phyloP scores from a whole-genome alignment of 2,113 vertebrate species.

The Axis porcinus region DNA sequence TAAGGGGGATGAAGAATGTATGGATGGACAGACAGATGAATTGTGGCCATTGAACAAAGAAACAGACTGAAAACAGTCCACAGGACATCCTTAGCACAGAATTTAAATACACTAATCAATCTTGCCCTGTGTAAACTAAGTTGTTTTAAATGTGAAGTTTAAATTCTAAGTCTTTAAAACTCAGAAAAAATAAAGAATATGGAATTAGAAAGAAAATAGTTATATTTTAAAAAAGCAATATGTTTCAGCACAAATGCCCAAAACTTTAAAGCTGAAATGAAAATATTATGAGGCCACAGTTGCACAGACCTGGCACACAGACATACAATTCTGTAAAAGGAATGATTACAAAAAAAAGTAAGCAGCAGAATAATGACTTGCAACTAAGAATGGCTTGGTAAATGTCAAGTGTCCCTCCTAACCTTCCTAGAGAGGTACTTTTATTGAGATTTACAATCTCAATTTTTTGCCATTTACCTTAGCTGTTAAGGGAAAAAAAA shows the following conservation, averaged over 20 bases:
- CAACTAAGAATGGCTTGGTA: not conserved
- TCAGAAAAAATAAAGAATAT: constrained; percentile 11
- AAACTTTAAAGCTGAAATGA: constrained; percentile 4
- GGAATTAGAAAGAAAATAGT: not conserved
- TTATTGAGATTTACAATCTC: not conserved
- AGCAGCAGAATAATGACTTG: not conserved
- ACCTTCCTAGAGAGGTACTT: not conserved
- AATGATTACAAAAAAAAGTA: not conserved
- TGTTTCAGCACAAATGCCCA: not conserved
- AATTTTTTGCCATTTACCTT: not conserved
- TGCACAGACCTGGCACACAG: not conserved
- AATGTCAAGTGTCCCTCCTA: not conserved
- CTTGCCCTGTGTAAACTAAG: not conserved
- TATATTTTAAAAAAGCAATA: not conserved
- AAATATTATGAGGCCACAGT: not conserved
- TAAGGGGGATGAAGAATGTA: not conserved
- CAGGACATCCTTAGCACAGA: not conserved
- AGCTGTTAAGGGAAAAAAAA: not conserved
- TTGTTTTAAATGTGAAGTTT: not conserved
- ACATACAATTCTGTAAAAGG: not conserved
- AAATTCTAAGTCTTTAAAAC: constrained; percentile 39
- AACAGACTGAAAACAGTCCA: not conserved
- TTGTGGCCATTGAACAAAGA: not conserved
- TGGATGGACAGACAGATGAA: not conserved
- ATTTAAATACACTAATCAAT: not conserved